These are phyloP conservation scores for Apodemia mormo DNA, from an alignment of 2,888 invertebrate species.

Conservation along the genomic window DNA sequence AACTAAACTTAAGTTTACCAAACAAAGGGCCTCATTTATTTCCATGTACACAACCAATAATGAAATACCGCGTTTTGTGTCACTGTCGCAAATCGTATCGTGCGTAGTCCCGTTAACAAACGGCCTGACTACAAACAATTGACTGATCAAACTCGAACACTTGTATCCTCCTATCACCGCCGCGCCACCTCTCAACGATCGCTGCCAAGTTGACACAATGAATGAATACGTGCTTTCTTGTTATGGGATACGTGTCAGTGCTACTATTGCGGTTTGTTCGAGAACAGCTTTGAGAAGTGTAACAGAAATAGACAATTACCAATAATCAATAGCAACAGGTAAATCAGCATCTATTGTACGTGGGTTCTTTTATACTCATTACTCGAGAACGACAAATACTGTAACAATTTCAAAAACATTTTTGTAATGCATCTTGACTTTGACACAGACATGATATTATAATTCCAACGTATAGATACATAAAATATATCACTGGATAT, in stretches of 20 bases:
- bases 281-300: neutral
- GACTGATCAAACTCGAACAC: slow-evolving; percentile 14
- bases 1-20: neutral
- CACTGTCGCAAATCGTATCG: neutral
- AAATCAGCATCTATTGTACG: no score
- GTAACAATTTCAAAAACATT: no score
- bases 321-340: no score
- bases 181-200: neutral
- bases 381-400: no score
- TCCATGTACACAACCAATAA: neutral
- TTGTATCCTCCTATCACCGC: neutral
- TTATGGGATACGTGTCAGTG: slow-evolving; percentile 12
- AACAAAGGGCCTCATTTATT: neutral
- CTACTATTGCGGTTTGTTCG: slow-evolving; percentile 5
- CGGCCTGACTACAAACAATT: slow-evolving; percentile 5
- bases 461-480: no score
- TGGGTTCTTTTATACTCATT: no score
- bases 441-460: no score
- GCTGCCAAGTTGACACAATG: slow-evolving; percentile 18
- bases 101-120: neutral
- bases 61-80: neutral
- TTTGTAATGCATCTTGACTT: no score
- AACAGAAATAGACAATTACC: neutral
- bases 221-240: slow-evolving; percentile 13
- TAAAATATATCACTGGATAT: no score